Evolutionary conservation across 2,888 invertebrate genomes (phyloP), one percentile per base, ranked within the genome.

Genomic region (Nipponacmea schrenckii): DNA sequence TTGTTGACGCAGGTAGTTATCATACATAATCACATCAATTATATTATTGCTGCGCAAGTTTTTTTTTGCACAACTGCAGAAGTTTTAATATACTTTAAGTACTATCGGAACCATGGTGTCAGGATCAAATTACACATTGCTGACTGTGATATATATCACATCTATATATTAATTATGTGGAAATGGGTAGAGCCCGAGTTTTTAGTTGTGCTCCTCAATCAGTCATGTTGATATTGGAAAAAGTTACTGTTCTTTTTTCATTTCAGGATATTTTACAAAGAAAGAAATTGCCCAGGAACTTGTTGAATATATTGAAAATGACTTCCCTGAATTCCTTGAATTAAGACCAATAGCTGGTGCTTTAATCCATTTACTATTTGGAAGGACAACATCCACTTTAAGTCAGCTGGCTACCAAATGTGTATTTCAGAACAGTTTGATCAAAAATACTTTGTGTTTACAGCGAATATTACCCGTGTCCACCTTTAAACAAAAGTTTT

Each of bases 291-390:
- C 74, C 8, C 80, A 77, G n/a, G 86, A 86, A 73, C 74, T 86
- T 4, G 64, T 74, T 26, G 74, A 79, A 31, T 75, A 81, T 71
- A 71, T 85, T 5, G 77, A 81, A 27, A 72, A 78, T 17, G 80
- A 83, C 50, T 84, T 85, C 56, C 79, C 81, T 7, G 83, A 83
- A 62, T 81, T 84, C 65, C 64, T 66, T 17, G 75, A 76, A 24
- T 77, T 85, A 12, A 76, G 77, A 26, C 71, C 77, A 12, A 76
- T 81, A 39, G 76, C 80, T 2, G 67, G 71, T 10, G 74, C 77
- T 63, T 79, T 85, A 26, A 69, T 84, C 5, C 75, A 77, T 62
- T 76, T 81, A 39, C 80, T 86, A 81, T 84, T 85, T 75, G 86
- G 86, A 1, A 77, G 79, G 64, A 80, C 80, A 4, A 79, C 82